Conservation (phyloP, 2,113 vertebrate species). For the Oreotragus oreotragus region DNA sequence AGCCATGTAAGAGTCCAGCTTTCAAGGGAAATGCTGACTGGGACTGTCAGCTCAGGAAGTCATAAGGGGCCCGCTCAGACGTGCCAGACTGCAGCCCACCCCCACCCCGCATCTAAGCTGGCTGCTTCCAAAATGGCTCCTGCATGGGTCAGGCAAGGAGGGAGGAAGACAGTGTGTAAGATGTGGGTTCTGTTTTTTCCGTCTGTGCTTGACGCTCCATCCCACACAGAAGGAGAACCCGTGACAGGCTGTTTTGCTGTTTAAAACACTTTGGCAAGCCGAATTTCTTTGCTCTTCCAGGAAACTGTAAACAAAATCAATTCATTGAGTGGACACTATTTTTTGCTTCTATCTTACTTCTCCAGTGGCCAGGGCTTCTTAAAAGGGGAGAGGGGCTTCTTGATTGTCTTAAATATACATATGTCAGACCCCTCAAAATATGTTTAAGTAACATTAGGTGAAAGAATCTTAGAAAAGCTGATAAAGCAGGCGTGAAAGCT, state of each 20-base stretch:
- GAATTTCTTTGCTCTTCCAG: slow-evolving; percentile 20
- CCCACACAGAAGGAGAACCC: not conserved
- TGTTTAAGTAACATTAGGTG: too few relatives aligned
- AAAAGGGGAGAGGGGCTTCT: too few relatives aligned
- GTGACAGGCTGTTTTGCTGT: not conserved
- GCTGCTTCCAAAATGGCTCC: not conserved
- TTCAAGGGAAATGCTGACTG: not conserved
- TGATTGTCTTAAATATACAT: too few relatives aligned
- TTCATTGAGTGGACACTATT: not conserved
- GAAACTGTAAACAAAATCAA: slow-evolving; percentile 31
- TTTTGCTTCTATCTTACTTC: not conserved
- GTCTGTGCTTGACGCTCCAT: not conserved
- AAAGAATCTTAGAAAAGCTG: too few relatives aligned
- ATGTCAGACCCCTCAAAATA: too few relatives aligned
- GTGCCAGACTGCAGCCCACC: not conserved
- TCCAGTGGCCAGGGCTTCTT: not conserved
- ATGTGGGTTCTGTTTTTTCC: not conserved
- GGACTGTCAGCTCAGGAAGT: not conserved
- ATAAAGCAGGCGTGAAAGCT: too few relatives aligned
- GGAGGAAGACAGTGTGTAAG: not conserved
- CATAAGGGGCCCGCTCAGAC: not conserved
- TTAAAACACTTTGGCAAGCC: slow-evolving; percentile 1
- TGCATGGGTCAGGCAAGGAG: not conserved
- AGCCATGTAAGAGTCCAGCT: not conserved
- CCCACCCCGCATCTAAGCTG: rapidly evolving